Percentiles rank a stretch among this genome's conserved stretches.
Conservation (phyloP, 2,797 vertebrate genomes). For the Rhynchotus rufescens region DNA sequence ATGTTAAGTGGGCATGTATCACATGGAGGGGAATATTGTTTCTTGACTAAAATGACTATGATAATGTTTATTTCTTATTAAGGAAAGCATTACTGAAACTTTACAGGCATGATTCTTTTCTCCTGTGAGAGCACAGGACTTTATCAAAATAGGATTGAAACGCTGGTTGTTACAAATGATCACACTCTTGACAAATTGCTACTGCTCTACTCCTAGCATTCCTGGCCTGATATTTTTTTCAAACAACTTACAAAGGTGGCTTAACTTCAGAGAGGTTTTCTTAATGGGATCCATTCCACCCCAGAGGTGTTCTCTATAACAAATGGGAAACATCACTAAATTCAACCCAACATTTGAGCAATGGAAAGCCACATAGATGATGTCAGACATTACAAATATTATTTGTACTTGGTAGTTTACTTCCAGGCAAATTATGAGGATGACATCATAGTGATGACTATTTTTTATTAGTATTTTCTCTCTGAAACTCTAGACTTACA, state of each 20-base stretch:
- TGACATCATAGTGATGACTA: slow-evolving; percentile 84
- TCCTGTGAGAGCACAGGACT: neutral
- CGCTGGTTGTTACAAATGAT: slow-evolving; percentile 15
- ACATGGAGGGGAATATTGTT: neutral
- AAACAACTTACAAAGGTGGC: slow-evolving; percentile 61
- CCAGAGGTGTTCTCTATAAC: slow-evolving; percentile 79
- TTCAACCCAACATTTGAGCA: slow-evolving; percentile 78
- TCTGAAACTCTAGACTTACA: slow-evolving; percentile 75
- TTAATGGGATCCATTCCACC: slow-evolving; percentile 76
- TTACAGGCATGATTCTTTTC: neutral
- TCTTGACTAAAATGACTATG: neutral
- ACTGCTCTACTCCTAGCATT: neutral
- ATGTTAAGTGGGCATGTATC: neutral
- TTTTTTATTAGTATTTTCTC: slow-evolving; percentile 83
- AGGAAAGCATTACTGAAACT: neutral
- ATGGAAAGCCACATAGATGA: slow-evolving; percentile 87
- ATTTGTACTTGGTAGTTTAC: slow-evolving; percentile 85
- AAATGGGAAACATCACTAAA: slow-evolving; percentile 82
- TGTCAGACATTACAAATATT: slow-evolving; percentile 87
- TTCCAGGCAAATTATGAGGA: slow-evolving; percentile 82
- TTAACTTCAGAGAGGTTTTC: slow-evolving; percentile 74
- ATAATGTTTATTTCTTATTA: neutral
- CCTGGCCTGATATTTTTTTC: slow-evolving; percentile 25
- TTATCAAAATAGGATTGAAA: neutral
- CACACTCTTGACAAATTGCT: slow-evolving; percentile 31